Base-by-base conservation (phyloP, 2,113 vertebrate genomes). In the Embiotoca jacksoni region DNA sequence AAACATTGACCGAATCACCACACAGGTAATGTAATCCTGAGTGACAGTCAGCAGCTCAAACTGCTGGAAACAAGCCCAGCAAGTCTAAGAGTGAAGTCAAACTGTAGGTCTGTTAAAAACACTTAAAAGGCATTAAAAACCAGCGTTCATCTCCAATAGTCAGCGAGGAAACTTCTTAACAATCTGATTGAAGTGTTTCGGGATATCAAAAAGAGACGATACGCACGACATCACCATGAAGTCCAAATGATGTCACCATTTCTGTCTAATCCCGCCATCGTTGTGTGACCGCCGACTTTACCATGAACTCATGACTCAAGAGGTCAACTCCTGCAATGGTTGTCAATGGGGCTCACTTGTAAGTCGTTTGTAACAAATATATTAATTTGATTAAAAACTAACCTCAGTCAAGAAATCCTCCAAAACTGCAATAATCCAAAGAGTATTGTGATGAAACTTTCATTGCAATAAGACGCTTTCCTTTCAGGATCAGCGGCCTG, bases 391-490 rank as follows among this genome's bases (percentile, higher is more conserved):
- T 7, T 16, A 46, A 70, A 46, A 56, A 23, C 23, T 63, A 71
- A 63, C 54, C 59, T 32, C 4, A 32, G n/a, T 68, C 56, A 14
- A 56, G 15, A 47, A 60, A 54, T 23, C 47, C 56, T 47, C 32
- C 52, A 46, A 23, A 53, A 32, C 64, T 44, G 16, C 33, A 53
- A 41, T 46, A 53, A 37, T 81, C 13, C 13, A 31, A 57, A 31
- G 16, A 58, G 54, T 37, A 3, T 3, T 30, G 16, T 68, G 78
- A 23, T 64, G 33, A 50, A 50, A 52, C 39, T 81, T 54, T 69
- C 35, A 30, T 6, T 66, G 64, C 37, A 54, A 33, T 60, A 35
- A 35, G 30, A 69, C 79, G 46, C 30, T 55, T 11, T 58, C 82
- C 50, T 57, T 23, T 15, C 1, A 56, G 72, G 66, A 65, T 56